Percentiles rank a stretch among this genome's conserved stretches.
Evolutionary conservation across 1,140 invertebrate genomes (phyloP).

Genomic region (Bactericera cockerelli): DNA sequence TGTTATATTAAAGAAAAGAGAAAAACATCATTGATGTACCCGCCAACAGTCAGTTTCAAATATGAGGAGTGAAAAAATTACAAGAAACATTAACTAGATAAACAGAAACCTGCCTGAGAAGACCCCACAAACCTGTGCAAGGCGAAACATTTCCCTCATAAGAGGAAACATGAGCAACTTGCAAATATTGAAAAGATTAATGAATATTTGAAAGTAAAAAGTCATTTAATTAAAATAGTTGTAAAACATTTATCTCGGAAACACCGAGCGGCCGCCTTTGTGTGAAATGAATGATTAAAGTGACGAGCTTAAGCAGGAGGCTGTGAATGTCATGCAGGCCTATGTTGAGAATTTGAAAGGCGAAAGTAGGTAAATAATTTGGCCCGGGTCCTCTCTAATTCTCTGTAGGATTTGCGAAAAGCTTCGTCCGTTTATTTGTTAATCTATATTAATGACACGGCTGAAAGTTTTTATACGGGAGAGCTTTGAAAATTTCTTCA

Average conservation of each 20-base stretch:
- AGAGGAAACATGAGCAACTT: no score
- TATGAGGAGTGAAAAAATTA: no score
- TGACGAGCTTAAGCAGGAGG: background rate
- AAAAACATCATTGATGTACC: no score
- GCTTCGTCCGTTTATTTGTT: conserved; percentile 1
- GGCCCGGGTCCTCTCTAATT: background rate
- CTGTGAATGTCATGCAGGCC: no score
- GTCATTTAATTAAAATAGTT: conserved; percentile 9
- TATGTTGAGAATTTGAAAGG: background rate
- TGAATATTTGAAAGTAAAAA: conserved; percentile 8
- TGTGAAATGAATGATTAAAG: conserved; percentile 7
- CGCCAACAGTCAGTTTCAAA: no score
- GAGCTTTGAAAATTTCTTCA: background rate
- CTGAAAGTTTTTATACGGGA: background rate
- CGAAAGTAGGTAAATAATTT: background rate
- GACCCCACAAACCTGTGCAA: no score
- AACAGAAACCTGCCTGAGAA: no score
- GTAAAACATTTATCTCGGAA: background rate
- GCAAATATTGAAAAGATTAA: background rate
- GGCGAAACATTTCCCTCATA: no score
- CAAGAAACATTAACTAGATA: no score
- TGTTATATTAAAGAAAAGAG: no score
- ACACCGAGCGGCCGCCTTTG: background rate
- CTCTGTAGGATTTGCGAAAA: conserved; percentile 5
- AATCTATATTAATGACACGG: conserved; percentile 6